Percentiles rank a stretch among this genome's conserved stretches.
Conservation (phyloP, 1,140 invertebrate genomes). For the Trichoplusia ni region DNA sequence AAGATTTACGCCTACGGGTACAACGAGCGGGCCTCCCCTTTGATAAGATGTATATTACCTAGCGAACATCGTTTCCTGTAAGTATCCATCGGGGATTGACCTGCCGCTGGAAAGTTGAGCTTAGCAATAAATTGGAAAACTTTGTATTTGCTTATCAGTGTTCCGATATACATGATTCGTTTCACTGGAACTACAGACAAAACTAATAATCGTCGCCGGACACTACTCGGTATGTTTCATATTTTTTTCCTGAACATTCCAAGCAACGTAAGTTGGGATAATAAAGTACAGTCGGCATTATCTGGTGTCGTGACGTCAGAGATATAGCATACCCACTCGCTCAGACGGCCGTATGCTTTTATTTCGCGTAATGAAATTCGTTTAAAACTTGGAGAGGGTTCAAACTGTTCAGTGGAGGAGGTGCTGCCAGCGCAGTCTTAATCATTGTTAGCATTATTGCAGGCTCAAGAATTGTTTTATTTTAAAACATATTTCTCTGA, state of each 20-base stretch:
- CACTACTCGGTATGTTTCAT: slow-evolving; percentile 49
- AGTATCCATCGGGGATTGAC: slow-evolving; percentile 59
- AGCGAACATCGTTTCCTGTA: slow-evolving; percentile 59
- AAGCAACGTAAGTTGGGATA: slow-evolving; percentile 48
- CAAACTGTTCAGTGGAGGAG: slow-evolving; percentile 53
- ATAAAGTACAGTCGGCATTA: slow-evolving; percentile 17
- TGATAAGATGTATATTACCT: slow-evolving; percentile 78
- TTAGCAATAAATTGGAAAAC: slow-evolving; percentile 55
- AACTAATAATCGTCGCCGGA: slow-evolving; percentile 47
- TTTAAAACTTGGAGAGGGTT: slow-evolving; percentile 73
- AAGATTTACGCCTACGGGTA: slow-evolving; percentile 76
- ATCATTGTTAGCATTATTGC: slow-evolving; percentile 65
- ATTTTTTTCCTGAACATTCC: slow-evolving; percentile 50
- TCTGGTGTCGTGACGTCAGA: slow-evolving; percentile 49
- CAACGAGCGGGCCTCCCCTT: slow-evolving; percentile 60
- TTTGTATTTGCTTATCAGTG: slow-evolving; percentile 45
- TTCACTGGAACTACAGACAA: no score
- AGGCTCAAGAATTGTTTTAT: slow-evolving; percentile 37
- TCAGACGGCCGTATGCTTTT: slow-evolving; percentile 55
- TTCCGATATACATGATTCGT: no score
- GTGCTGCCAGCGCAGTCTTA: slow-evolving; percentile 55
- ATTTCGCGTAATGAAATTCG: slow-evolving; percentile 68
- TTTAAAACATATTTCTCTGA: slow-evolving; percentile 14
- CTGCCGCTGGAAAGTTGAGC: slow-evolving; percentile 46
- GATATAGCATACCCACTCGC: slow-evolving; percentile 41